Percentiles rank a stretch among this genome's conserved stretches.
These are phyloP conservation scores for Brotula barbata DNA, from an alignment of 2,797 vertebrate genomes.

Conservation along the genomic window DNA sequence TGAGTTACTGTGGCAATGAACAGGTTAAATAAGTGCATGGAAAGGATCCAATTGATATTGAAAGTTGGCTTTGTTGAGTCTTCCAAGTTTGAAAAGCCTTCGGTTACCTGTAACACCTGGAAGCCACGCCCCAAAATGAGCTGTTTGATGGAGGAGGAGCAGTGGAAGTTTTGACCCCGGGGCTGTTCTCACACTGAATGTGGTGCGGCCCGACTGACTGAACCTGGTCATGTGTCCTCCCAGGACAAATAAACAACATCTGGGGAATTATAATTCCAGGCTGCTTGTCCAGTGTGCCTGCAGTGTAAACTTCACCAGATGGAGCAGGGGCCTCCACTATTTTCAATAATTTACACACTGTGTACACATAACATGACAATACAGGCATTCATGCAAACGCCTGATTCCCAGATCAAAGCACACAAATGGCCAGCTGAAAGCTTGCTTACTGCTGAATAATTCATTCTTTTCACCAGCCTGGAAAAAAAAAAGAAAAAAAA, in stretches of 20 bases:
- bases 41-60: too few relatives aligned
- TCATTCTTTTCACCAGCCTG: slow-evolving; percentile 95
- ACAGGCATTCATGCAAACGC: slow-evolving; percentile 97
- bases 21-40: too few relatives aligned
- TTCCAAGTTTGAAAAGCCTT: too few relatives aligned
- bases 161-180: slow-evolving; percentile 16
- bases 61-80: too few relatives aligned
- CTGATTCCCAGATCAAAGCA: slow-evolving; percentile 98
- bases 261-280: slow-evolving; percentile 89
- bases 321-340: slow-evolving; percentile 88
- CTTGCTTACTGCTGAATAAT: slow-evolving; percentile 97
- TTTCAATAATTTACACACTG: slow-evolving; percentile 98
- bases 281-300: slow-evolving; percentile 85
- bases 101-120: slow-evolving; percentile 34
- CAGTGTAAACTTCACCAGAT: slow-evolving; percentile 96
- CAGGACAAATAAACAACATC: slow-evolving; percentile 91
- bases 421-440: slow-evolving; percentile 97
- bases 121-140: slow-evolving; percentile 76
- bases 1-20: too few relatives aligned
- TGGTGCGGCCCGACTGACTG: slow-evolving; percentile 78
- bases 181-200: slow-evolving; percentile 73
- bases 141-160: neutral
- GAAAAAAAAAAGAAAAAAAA: slow-evolving; percentile 88
- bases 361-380: slow-evolving; percentile 99
- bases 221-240: slow-evolving; percentile 82